Evolutionary conservation across 2,888 invertebrate species (phyloP).

Genomic region (Heliconius aoede): DNA sequence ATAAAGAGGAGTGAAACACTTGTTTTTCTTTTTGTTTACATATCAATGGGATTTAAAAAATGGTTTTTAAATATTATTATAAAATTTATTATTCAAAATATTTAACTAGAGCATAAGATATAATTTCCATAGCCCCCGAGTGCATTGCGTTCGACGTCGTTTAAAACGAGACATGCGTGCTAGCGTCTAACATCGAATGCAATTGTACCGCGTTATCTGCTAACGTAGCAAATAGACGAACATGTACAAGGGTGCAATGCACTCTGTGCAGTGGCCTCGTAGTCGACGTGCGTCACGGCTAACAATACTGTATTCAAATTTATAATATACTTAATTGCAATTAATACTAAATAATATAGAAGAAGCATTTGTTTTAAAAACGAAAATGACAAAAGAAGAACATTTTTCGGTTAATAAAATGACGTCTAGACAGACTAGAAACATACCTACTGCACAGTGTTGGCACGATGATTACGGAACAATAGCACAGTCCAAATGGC

Average conservation of each 20-base stretch:
- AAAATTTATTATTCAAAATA: no score
- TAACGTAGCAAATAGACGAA: slow-evolving; percentile 49
- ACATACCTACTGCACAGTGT: background rate
- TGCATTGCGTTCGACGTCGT: slow-evolving; percentile 2
- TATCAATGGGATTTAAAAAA: no score
- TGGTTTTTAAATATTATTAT: no score
- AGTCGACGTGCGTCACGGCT: slow-evolving; percentile 59
- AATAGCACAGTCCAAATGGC: background rate
- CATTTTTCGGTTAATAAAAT: background rate
- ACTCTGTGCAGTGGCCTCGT: slow-evolving; percentile 58
- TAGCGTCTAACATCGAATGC: slow-evolving; percentile 33
- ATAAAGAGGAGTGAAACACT: background rate
- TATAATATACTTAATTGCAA: slow-evolving; percentile 13
- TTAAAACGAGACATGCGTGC: slow-evolving; percentile 12
- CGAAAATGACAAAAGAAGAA: background rate
- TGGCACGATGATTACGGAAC: background rate
- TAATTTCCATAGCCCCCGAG: background rate
- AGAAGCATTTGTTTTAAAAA: background rate
- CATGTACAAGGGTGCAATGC: slow-evolving; percentile 52
- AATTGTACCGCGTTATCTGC: slow-evolving; percentile 49
- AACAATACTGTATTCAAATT: slow-evolving; percentile 48
- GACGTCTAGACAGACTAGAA: background rate
- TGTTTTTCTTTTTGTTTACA: no score
- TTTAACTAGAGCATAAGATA: no score
- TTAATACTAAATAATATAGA: background rate